A percentile compares a stretch with the other conserved stretches of the same genome.
Evolutionary conservation across 23 tunicate genomes (phyloP).

Genomic region (Aplidium turbinatum): DNA sequence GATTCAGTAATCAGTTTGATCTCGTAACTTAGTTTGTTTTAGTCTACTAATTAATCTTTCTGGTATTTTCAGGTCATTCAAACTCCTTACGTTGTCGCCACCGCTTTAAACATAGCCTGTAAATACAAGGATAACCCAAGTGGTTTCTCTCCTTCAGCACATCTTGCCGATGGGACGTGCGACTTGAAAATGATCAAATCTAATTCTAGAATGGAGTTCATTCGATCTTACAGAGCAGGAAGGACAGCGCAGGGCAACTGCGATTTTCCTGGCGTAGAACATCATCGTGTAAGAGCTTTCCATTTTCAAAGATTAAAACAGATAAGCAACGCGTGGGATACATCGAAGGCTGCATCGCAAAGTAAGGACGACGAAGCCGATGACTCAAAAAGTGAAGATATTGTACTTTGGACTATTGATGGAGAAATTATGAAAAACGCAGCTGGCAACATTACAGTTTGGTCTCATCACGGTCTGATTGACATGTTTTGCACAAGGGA

Average conservation of each 20-base stretch:
- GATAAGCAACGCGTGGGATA: no score
- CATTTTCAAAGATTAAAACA: not conserved
- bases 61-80: constrained; percentile 24
- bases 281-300: constrained; percentile 61
- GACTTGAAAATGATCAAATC: constrained; percentile 59
- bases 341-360: no score
- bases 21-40: no score
- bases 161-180: constrained; percentile 61
- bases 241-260: constrained; percentile 38
- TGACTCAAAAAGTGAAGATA: no score
- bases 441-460: constrained; percentile 48
- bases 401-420: constrained; percentile 72
- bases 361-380: no score
- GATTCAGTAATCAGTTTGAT: no score
- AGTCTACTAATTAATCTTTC: no score
- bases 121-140: constrained; percentile 43
- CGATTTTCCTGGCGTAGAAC: constrained; percentile 70
- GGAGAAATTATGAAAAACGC: constrained; percentile 58
- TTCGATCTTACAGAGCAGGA: constrained; percentile 19
- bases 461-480: constrained; percentile 67
- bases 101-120: constrained; percentile 55
- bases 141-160: constrained; percentile 74
- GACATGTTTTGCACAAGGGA: constrained; percentile 53
- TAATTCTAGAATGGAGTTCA: constrained; percentile 51
- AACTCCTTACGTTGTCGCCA: constrained; percentile 48